A percentile compares a stretch with the other conserved stretches of the same genome.
These are phyloP conservation scores for Chionis minor DNA, from an alignment of 2,113 vertebrate genomes.

Conservation along the genomic window DNA sequence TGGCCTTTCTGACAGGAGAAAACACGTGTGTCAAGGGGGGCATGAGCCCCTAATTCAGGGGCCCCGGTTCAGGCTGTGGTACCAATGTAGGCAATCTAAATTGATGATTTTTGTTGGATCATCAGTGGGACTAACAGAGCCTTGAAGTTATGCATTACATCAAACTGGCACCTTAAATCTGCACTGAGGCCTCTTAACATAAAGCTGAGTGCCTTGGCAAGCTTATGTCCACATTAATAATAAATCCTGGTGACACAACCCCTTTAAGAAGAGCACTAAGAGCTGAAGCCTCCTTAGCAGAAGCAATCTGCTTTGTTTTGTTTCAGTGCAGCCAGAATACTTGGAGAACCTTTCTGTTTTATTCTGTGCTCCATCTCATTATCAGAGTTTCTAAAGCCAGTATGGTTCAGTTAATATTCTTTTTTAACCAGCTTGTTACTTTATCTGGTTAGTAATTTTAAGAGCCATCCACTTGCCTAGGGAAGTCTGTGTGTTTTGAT, in stretches of 20 bases:
- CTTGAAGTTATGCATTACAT: neutral
- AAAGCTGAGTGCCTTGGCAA: conserved; percentile 38
- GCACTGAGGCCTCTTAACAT: conserved; percentile 17
- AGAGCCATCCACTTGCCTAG: neutral
- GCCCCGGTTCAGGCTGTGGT: neutral
- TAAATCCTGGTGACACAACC: conserved; percentile 27
- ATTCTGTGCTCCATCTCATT: neutral
- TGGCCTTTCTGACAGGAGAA: neutral
- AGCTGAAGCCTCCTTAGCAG: conserved; percentile 17
- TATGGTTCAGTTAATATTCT: neutral
- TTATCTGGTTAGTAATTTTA: conserved; percentile 4
- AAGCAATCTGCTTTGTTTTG: conserved; percentile 23
- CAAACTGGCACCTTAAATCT: neutral
- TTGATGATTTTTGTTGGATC: neutral
- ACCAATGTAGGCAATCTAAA: neutral
- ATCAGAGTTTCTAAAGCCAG: neutral
- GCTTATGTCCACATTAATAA: conserved; percentile 15
- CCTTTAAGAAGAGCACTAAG: neutral
- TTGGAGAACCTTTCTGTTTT: neutral
- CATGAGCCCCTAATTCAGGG: neutral
- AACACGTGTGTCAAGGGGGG: neutral
- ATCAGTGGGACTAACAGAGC: neutral
- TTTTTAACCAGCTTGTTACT: conserved; percentile 3
- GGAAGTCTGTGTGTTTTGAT: neutral
- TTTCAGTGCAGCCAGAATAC: neutral